Conservation (phyloP, 2,888 invertebrate species). For the Conomelus anceps region DNA sequence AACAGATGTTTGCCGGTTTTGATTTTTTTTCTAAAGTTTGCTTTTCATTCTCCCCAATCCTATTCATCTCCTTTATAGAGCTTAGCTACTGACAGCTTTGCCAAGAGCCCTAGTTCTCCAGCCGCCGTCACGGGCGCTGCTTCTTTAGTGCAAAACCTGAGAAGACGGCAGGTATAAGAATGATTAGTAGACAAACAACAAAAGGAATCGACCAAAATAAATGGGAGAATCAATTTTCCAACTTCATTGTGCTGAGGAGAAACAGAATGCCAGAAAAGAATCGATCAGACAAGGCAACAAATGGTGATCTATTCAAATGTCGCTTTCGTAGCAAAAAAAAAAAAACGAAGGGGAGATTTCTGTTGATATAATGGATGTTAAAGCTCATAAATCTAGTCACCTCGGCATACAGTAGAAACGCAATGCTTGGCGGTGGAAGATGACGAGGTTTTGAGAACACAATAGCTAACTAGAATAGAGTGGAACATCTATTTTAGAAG, state of each 20-base stretch:
- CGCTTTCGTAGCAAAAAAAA: background rate
- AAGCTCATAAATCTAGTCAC: background rate
- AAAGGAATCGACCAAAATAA: background rate
- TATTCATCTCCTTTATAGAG: background rate
- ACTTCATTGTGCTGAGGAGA: background rate
- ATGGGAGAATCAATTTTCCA: background rate
- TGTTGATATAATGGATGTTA: background rate
- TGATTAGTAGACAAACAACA: background rate
- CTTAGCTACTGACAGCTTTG: background rate
- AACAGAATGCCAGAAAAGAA: background rate
- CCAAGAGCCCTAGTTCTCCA: too few species aligned
- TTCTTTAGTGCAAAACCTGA: background rate
- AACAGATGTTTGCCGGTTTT: background rate
- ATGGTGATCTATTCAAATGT: background rate
- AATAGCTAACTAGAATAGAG: background rate
- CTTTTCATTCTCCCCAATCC: background rate
- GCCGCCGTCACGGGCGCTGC: background rate
- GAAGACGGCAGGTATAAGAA: background rate
- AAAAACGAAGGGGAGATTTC: background rate
- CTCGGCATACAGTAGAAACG: too few species aligned
- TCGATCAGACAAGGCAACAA: background rate
- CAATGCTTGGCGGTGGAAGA: background rate
- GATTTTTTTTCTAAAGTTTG: background rate
- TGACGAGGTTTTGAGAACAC: background rate
- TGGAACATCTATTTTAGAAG: background rate